Conservation (phyloP, 2,888 invertebrate genomes). For the Drosophila incognita region DNA sequence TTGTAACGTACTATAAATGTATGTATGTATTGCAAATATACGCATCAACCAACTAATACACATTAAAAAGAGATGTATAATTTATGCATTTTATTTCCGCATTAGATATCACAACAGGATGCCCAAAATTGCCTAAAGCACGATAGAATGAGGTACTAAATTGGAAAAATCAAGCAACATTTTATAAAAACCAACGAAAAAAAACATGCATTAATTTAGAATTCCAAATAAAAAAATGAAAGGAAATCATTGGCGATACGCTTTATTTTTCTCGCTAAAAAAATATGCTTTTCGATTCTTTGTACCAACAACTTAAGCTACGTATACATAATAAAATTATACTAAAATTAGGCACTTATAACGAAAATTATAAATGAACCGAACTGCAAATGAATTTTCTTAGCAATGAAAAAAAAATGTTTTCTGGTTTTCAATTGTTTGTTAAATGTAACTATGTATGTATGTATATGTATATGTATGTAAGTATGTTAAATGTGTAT, state of each 20-base stretch:
- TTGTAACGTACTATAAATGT: constrained; percentile 67
- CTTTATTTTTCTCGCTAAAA: constrained; percentile 72
- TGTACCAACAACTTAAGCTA: constrained; percentile 82
- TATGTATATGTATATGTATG: constrained; percentile 17
- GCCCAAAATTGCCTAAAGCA: constrained; percentile 73
- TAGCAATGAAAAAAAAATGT: constrained; percentile 50
- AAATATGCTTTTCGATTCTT: constrained; percentile 72
- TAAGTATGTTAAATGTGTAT: constrained; percentile 40
- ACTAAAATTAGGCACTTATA: constrained; percentile 59
- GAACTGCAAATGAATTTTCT: constrained; percentile 50
- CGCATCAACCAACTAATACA: constrained; percentile 56
- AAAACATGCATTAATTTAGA: not conserved
- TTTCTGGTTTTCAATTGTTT: constrained; percentile 31
- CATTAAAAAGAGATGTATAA: constrained; percentile 54
- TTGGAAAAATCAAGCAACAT: constrained; percentile 5
- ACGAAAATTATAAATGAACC: constrained; percentile 63
- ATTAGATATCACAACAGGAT: constrained; percentile 72
- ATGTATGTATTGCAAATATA: constrained; percentile 58
- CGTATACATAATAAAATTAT: constrained; percentile 62
- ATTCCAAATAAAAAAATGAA: constrained; percentile 25
- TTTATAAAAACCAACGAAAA: constrained; percentile 8
- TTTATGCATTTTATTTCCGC: constrained; percentile 40
- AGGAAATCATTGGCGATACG: constrained; percentile 70
- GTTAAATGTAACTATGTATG: constrained; percentile 14
- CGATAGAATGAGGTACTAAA: constrained; percentile 58